These are phyloP conservation scores for Ligdia adustata DNA, from an alignment of 2,888 invertebrate species.

Conservation along the genomic window DNA sequence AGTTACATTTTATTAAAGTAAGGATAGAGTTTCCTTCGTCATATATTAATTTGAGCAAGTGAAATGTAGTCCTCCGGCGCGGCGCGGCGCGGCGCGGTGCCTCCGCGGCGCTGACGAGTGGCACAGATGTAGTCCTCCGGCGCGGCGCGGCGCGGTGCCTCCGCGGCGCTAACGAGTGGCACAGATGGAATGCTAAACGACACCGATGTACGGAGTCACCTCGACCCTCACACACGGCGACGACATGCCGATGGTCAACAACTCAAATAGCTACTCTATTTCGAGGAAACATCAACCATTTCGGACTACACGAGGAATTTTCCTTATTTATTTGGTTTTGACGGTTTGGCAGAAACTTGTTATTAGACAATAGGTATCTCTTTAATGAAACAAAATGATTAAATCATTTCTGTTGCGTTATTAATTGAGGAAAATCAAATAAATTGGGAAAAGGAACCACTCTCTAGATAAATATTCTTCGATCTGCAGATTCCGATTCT, in stretches of 20 bases:
- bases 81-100: constrained; percentile 8
- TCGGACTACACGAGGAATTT: not conserved
- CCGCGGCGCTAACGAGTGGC: constrained; percentile 6
- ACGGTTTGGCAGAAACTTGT: too few relatives aligned
- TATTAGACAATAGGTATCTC: too few relatives aligned
- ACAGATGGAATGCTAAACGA: constrained; percentile 22
- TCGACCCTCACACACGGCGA: constrained; percentile 1
- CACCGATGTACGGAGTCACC: constrained; percentile 11
- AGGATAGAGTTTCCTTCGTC: too few relatives aligned
- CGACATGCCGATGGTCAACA: not conserved
- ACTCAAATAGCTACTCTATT: not conserved
- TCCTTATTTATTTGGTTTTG: constrained; percentile 2
- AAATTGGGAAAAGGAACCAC: too few relatives aligned
- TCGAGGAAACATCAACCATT: not conserved
- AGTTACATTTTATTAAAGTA: too few relatives aligned
- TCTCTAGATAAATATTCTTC: too few relatives aligned
- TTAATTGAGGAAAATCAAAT: too few relatives aligned
- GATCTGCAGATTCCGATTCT: too few relatives aligned
- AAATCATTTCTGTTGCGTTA: too few relatives aligned
- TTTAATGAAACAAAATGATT: too few relatives aligned
- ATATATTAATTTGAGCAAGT: too few relatives aligned
- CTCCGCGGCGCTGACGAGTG: constrained; percentile 1
- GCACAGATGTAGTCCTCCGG: constrained; percentile 20
- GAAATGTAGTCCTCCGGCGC: constrained; percentile 20
- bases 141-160: constrained; percentile 8